phyloP scores from a whole-genome alignment of 1,140 invertebrate genomes.

The Pristionchus pacificus region DNA sequence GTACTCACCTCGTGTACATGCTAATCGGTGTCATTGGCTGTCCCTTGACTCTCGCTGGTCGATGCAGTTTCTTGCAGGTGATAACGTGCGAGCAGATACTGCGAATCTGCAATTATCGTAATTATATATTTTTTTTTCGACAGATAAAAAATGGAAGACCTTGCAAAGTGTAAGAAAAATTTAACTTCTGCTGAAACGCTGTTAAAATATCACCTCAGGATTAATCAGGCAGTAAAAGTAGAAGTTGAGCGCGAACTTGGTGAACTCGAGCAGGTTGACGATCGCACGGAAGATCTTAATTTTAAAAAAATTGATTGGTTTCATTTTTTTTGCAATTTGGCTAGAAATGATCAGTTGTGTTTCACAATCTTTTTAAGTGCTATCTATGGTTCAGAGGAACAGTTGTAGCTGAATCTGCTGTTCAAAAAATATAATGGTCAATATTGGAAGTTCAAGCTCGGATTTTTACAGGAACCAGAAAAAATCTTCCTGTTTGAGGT shows the following conservation, averaged over 20 bases:
- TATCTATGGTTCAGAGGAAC: not conserved
- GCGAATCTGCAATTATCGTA: conserved; percentile 29
- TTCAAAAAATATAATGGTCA: no score
- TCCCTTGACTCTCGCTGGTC: conserved; percentile 36
- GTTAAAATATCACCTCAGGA: conserved; percentile 43
- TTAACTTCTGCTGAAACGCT: no score
- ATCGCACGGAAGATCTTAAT: conserved; percentile 54
- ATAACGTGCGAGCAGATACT: conserved; percentile 35
- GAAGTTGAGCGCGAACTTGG: conserved; percentile 57
- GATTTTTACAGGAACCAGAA: no score
- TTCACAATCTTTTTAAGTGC: not conserved
- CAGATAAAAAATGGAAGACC: not conserved
- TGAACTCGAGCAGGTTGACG: conserved; percentile 54
- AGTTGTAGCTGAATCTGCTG: no score
- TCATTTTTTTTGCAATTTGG: no score
- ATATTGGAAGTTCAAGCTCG: no score
- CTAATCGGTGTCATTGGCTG: conserved; percentile 34
- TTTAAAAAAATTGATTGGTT: no score
- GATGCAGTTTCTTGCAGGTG: conserved; percentile 29
- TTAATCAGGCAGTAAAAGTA: conserved; percentile 57
- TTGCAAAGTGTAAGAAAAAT: conserved; percentile 20
- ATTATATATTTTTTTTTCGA: no score
- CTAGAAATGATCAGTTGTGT: not conserved
- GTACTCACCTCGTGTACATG: conserved; percentile 30
- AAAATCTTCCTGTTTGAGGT: no score